Evolutionary conservation across 2,888 invertebrate genomes (phyloP), one percentile per base, ranked within the genome.

Genomic region (Cosmia trapezina): DNA sequence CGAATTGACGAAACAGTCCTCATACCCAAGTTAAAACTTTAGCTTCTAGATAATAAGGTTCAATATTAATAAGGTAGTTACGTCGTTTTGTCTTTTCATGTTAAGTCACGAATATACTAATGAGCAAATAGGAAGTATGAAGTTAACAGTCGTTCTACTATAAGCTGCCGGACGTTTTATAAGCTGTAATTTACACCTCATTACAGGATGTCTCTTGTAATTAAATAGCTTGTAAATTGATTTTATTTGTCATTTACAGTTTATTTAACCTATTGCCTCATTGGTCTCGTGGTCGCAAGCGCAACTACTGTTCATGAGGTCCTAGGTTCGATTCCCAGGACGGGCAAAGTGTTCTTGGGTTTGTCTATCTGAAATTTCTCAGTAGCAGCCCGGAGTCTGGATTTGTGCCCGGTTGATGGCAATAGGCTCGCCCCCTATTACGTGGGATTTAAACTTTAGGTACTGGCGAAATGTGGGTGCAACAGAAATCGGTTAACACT

Each of bases 51-150:
- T 0, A 0, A 22, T 63, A 78, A 51, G 43, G 53, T 57, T 45
- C 7, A 0, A 22, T 59, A 0, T 41, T 7, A 19, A 12, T 62
- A 17, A 17, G 22, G 17, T 11, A 14, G 41, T 56, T 65, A 33
- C 8, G 28, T 56, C 47, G 3, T 63, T 78, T 69, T 47, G 14
- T 49, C 4, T 7, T 67, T 56, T 1, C 4, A 28, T 54, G 7
- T 22, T 12, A 45, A 37, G 64, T 65, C 72, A 80, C 68, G 78
- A 78, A 66, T 72, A 45, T 14, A 69, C 61, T 73, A 73, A 78
- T 78, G 68, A 80, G 54, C 17, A 37, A 75, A 73, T 65, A 83
- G 70, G 80, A 83, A 80, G 56, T 70, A 28, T 60, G 65, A 53
- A 75, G 19, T 68, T 75, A 60, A 70, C 9, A 53, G 28, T 63